Evolutionary conservation across 2,888 invertebrate species (phyloP).

Genomic region (Pelosia muscerda): DNA sequence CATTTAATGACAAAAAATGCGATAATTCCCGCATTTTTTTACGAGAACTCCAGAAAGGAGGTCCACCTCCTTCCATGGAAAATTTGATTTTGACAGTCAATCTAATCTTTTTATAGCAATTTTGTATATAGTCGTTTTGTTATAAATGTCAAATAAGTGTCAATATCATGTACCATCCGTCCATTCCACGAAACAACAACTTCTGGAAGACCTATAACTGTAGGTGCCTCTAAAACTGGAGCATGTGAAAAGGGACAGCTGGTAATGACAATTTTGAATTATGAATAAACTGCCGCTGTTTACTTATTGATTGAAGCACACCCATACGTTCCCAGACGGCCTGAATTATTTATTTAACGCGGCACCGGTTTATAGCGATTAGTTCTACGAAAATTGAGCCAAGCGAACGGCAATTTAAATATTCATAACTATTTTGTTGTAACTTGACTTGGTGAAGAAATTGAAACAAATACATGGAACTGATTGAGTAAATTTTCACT

Average conservation of each 20-base stretch:
- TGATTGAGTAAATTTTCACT: neutral
- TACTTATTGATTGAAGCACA: constrained; percentile 18
- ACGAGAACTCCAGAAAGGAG: too few species aligned
- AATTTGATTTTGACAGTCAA: too few species aligned
- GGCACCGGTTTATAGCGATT: constrained; percentile 4
- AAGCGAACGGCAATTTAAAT: neutral
- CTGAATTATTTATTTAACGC: constrained; percentile 17
- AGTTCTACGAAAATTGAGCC: constrained; percentile 7
- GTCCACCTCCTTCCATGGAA: too few species aligned
- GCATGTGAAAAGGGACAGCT: neutral
- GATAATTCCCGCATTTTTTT: too few species aligned
- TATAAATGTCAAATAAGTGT: too few species aligned
- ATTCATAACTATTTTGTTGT: constrained; percentile 4
- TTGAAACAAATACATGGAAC: neutral
- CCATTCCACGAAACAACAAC: neutral
- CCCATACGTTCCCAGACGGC: constrained; percentile 3
- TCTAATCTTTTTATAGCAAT: too few species aligned
- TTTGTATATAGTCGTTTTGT: too few species aligned
- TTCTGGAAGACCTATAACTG: too few species aligned
- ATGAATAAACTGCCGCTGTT: constrained; percentile 1
- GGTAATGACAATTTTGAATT: neutral
- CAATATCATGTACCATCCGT: neutral
- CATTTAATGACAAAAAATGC: too few species aligned
- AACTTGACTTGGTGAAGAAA: neutral
- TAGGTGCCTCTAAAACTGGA: neutral